These are phyloP conservation scores for Palaemon carinicauda DNA, from an alignment of 1,140 invertebrate genomes.

Conservation along the genomic window DNA sequence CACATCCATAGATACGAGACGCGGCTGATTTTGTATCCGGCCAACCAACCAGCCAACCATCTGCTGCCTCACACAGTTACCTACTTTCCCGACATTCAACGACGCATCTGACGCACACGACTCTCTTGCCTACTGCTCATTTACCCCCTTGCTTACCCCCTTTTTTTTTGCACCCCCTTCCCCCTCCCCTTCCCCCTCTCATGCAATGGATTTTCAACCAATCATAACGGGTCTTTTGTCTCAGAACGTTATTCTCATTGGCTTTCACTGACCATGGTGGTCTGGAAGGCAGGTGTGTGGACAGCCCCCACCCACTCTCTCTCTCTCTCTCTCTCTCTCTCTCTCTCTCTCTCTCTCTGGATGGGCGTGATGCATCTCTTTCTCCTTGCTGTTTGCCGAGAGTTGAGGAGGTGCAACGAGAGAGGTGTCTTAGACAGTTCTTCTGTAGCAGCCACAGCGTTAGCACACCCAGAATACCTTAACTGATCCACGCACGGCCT, in stretches of 20 bases:
- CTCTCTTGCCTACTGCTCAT: not conserved
- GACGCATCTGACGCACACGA: conserved; percentile 22
- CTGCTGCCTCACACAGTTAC: conserved; percentile 43
- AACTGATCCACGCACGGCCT: no score
- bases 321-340: not conserved
- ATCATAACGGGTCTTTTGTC: not conserved
- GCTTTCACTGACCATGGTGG: not conserved
- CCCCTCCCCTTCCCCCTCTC: not conserved
- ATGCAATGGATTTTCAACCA: not conserved
- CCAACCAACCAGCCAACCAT: conserved; percentile 19
- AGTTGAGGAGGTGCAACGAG: not conserved
- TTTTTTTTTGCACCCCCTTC: not conserved
- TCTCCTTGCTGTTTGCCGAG: not conserved
- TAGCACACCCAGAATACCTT: not conserved
- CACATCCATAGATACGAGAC: not conserved
- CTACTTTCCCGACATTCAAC: conserved; percentile 28
- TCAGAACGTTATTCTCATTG: not conserved
- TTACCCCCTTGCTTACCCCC: no score
- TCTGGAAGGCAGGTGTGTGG: not conserved
- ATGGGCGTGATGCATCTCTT: not conserved
- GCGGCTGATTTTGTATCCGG: conserved; percentile 11
- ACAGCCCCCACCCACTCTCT: not conserved
- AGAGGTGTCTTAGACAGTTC: not conserved
- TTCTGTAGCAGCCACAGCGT: not conserved
- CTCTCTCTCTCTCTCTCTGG: not conserved